Evolutionary conservation across 1,140 invertebrate genomes (phyloP).

Genomic region (Eupristina koningsbergeri): DNA sequence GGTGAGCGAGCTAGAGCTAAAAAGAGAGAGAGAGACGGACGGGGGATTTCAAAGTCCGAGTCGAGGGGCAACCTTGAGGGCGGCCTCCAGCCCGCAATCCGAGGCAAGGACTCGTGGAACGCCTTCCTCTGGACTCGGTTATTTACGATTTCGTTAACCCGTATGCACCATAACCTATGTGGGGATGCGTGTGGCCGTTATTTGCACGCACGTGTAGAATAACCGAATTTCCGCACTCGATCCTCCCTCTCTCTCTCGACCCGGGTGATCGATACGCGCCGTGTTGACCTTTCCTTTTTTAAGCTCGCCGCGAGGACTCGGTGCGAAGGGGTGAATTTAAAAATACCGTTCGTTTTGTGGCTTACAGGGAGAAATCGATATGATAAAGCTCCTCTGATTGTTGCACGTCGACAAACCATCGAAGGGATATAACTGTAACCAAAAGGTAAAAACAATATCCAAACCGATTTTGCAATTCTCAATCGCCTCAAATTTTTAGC

Average conservation of each 20-base stretch:
- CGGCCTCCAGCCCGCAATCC: neutral
- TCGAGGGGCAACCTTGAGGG: neutral
- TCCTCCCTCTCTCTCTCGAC: no score
- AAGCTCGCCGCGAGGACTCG: neutral
- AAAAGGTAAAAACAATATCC: no score
- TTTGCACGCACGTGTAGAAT: conserved; percentile 12
- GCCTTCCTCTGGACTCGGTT: neutral
- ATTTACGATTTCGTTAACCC: no score
- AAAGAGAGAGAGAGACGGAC: no score
- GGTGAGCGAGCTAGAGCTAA: no score
- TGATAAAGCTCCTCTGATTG: neutral
- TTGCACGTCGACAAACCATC: no score
- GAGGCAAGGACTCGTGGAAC: neutral
- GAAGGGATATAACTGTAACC: no score
- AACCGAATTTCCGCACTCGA: neutral
- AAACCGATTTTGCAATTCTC: no score
- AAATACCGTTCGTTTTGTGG: neutral
- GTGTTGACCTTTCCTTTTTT: conserved; percentile 1
- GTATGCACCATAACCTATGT: neutral
- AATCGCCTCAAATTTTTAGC: no score
- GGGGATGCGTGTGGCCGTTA: neutral
- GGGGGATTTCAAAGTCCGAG: no score
- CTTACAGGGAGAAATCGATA: neutral
- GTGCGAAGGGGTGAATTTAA: neutral
- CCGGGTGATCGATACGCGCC: conserved; percentile 11